Conservation (phyloP, 2,888 invertebrate genomes). For the Brachyopa scutellaris region DNA sequence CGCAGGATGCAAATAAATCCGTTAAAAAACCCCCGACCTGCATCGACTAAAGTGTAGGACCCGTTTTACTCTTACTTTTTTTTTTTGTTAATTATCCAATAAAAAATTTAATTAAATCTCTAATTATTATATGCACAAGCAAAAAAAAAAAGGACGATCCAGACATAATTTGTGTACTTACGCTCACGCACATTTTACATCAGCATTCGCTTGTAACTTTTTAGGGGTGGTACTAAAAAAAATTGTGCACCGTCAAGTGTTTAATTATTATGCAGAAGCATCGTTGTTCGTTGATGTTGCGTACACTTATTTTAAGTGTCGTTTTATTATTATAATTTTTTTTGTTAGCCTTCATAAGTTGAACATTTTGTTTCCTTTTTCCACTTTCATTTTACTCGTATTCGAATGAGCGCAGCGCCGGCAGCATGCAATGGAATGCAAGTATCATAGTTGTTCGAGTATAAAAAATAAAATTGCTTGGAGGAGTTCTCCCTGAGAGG, state of each 20-base stretch:
- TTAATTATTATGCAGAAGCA: too few species aligned
- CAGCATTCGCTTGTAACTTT: too few species aligned
- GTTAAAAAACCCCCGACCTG: too few species aligned
- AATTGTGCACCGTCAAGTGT: conserved; percentile 51
- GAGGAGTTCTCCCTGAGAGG: neutral
- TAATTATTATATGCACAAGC: too few species aligned
- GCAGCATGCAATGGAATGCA: conserved; percentile 9
- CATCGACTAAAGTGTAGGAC: neutral
- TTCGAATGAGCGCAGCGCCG: neutral
- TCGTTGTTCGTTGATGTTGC: conserved; percentile 29
- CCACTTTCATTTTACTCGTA: too few species aligned
- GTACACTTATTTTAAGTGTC: conserved; percentile 38
- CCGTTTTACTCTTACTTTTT: neutral
- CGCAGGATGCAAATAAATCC: too few species aligned
- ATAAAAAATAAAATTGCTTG: too few species aligned
- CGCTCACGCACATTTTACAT: too few species aligned
- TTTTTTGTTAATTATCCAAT: neutral
- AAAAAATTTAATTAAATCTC: neutral
- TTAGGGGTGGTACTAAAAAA: neutral
- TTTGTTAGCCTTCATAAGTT: neutral
- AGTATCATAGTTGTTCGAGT: neutral
- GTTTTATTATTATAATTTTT: too few species aligned
- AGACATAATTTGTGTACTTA: too few species aligned
- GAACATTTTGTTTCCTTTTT: neutral
- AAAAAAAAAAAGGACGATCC: too few species aligned